A percentile compares a stretch with the other conserved stretches of the same genome.
Conservation (phyloP, 2,888 invertebrate genomes). For the Platycnemis pennipes region DNA sequence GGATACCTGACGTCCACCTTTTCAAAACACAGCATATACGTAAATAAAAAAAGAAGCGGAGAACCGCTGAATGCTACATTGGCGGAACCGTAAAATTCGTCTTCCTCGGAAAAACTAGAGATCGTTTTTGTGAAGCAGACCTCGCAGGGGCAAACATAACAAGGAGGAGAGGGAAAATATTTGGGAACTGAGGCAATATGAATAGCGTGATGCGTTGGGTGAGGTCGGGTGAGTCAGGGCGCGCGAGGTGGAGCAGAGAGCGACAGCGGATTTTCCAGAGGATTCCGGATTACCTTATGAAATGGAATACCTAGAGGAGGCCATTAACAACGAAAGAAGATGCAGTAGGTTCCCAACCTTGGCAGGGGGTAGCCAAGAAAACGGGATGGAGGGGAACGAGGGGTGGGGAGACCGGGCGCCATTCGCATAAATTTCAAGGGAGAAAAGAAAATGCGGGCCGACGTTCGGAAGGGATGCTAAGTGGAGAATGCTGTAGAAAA, state of each 20-base stretch:
- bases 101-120: not conserved
- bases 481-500: too few relatives aligned
- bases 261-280: not conserved
- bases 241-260: not conserved
- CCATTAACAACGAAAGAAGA: not conserved
- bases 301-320: not conserved
- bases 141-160: not conserved
- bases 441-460: too few relatives aligned
- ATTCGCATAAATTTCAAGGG: too few relatives aligned
- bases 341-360: not conserved
- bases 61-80: not conserved
- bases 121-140: not conserved
- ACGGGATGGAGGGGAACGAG: too few relatives aligned
- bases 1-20: constrained; percentile 23
- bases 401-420: not conserved
- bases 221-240: not conserved
- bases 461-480: too few relatives aligned
- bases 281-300: too few relatives aligned
- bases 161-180: not conserved
- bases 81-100: not conserved
- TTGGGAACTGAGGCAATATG: not conserved
- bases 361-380: not conserved
- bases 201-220: not conserved
- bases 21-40: not conserved
- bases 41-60: not conserved